Base-by-base conservation (phyloP, 2,113 vertebrate species). In the Camelus dromedarius region DNA sequence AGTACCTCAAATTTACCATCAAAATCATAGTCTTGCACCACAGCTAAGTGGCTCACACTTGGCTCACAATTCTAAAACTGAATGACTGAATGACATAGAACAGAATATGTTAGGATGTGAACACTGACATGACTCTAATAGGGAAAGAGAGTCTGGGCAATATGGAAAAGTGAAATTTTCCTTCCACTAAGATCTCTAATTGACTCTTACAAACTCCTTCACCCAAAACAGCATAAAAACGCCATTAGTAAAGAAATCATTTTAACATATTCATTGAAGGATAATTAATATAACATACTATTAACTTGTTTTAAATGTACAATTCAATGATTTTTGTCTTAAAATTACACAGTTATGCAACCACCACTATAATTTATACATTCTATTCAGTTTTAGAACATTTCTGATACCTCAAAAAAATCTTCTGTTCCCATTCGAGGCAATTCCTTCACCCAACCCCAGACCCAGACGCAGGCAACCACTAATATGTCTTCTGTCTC, bases 311-410 rank as follows among this genome's bases (percentile, higher is more conserved):
- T 58, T 76, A 83, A 54, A 32, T 83, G 1, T 32, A 85, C 19
- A 73, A 54, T 60, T 82, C 32, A 93, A 42, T 50, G 35, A 64
- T 28, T 93, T 93, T 93, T 52, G 6, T n/a, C 60, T 88, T 82
- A 69, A 91, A 82, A 5, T 70, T 69, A 66, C 15, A 66, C 22
- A 75, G 16, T 52, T 60, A 60, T 42, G 5, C 28, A 86, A 75
- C 28, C 28, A 69, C 87, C 67, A 88, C 8, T 46, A 86, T 3
- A 76, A 90, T 69, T 30, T 95, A 76, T 46, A 48, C 4, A 46
- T 54, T n/a, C 42, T 87, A 70, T 19, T 52, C n/a, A 75, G 82
- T 76, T 91, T 92, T 92, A 88, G 58, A 87, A 91, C 20, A 80
- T 73, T 85, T 91, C 73, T 42, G 28, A 28, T 86, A 92, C 20